Conservation (phyloP, 2,113 vertebrate genomes). For the Gila orcuttii region DNA sequence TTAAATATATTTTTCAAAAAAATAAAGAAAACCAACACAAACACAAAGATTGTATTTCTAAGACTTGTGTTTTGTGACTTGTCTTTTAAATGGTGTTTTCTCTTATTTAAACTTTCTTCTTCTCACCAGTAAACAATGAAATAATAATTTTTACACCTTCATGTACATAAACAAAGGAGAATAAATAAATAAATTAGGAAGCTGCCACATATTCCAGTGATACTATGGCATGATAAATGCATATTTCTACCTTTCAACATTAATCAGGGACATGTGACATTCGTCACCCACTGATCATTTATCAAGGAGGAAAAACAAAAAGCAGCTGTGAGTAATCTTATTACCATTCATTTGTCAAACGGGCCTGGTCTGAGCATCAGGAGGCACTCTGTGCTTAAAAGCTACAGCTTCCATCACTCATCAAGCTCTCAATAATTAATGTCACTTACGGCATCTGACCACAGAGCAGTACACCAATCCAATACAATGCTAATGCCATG, state of each 20-base stretch:
- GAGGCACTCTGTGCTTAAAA: constrained; percentile 53
- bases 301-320: constrained; percentile 57
- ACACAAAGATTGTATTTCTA: not conserved
- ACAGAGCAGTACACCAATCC: constrained; percentile 26
- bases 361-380: constrained; percentile 35
- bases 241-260: constrained; percentile 53
- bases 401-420: constrained; percentile 58
- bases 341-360: constrained; percentile 68
- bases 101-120: not conserved
- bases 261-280: constrained; percentile 59
- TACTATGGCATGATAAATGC: constrained; percentile 51
- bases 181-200: constrained; percentile 54
- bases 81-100: too few species aligned
- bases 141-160: not conserved
- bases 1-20: not conserved
- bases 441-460: constrained; percentile 57
- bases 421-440: constrained; percentile 68
- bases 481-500: not conserved
- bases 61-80: not conserved
- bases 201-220: constrained; percentile 5
- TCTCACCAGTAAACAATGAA: not conserved
- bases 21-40: not conserved
- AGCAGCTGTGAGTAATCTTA: constrained; percentile 55
- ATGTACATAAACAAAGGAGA: constrained; percentile 11
- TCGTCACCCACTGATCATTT: constrained; percentile 63